phyloP scores from a whole-genome alignment of 2,888 invertebrate species.

The Nomada goodeniana region DNA sequence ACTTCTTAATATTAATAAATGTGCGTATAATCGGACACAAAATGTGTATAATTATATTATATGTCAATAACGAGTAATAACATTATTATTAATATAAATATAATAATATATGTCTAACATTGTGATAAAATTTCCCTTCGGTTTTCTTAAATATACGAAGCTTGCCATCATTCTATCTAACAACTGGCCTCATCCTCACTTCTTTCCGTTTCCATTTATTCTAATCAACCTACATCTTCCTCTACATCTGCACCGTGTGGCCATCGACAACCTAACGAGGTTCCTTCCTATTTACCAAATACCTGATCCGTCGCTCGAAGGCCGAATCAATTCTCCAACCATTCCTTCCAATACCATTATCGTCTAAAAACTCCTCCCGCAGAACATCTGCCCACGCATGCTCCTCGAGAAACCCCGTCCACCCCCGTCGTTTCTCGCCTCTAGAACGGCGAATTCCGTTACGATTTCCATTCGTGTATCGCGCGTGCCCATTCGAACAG shows the following conservation, averaged over 20 bases:
- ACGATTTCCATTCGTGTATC: conserved; percentile 4
- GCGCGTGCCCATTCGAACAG: conserved; percentile 37
- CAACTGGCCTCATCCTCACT: not conserved
- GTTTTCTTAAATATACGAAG: too few relatives aligned
- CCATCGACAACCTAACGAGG: not conserved
- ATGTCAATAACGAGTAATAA: too few relatives aligned
- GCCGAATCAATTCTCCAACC: not conserved
- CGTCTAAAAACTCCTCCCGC: not conserved
- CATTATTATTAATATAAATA: too few relatives aligned
- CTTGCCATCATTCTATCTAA: not conserved
- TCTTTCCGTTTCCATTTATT: not conserved
- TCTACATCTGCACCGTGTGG: not conserved
- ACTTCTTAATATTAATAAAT: too few relatives aligned
- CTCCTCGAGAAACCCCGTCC: not conserved
- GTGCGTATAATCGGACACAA: too few relatives aligned
- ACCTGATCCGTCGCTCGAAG: not conserved
- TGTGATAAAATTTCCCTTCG: too few relatives aligned
- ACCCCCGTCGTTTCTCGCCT: conserved; percentile 5
- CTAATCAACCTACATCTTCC: not conserved
- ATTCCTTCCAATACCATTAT: not conserved
- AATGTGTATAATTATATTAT: too few relatives aligned
- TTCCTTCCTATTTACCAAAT: not conserved
- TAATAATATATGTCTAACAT: too few relatives aligned
- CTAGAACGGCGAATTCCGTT: conserved; percentile 20
- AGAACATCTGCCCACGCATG: conserved; percentile 39